Conservation (phyloP, 64 coral and sea anemone species). For the Montipora efflorescens region DNA sequence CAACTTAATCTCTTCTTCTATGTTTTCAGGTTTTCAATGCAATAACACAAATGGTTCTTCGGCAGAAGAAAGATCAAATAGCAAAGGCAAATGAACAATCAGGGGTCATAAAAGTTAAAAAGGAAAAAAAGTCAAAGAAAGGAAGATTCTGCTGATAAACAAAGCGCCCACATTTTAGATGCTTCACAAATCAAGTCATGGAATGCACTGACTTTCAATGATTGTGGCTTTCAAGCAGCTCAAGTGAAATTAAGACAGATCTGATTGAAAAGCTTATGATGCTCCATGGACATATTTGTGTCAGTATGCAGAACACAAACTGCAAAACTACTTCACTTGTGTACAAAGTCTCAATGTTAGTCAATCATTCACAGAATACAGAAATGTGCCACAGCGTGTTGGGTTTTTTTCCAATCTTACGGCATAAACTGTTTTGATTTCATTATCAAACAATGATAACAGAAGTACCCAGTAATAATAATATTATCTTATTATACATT, state of each 20-base stretch:
- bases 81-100: conserved; percentile 79
- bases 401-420: not conserved
- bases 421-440: too few relatives aligned
- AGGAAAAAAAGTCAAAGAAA: conserved; percentile 72
- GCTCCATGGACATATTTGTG: not conserved
- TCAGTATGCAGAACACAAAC: not conserved
- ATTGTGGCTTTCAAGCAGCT: not conserved
- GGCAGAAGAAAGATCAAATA: conserved; percentile 88
- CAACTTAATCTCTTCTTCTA: not conserved
- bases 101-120: conserved; percentile 89
- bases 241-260: not conserved
- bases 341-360: not conserved
- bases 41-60: conserved; percentile 95
- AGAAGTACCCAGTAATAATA: too few relatives aligned
- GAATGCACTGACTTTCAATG: not conserved
- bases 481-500: too few relatives aligned
- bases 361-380: not conserved
- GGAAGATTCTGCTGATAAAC: conserved; percentile 40
- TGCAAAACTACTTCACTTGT: not conserved
- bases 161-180: conserved; percentile 25
- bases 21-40: conserved; percentile 89
- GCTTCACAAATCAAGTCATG: not conserved
- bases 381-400: not conserved
- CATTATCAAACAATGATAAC: too few relatives aligned
- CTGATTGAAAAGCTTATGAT: not conserved